Percentiles rank a stretch among this genome's conserved stretches.
Conservation (phyloP, 2,113 vertebrate species). For the Paramormyrops kingsleyae region DNA sequence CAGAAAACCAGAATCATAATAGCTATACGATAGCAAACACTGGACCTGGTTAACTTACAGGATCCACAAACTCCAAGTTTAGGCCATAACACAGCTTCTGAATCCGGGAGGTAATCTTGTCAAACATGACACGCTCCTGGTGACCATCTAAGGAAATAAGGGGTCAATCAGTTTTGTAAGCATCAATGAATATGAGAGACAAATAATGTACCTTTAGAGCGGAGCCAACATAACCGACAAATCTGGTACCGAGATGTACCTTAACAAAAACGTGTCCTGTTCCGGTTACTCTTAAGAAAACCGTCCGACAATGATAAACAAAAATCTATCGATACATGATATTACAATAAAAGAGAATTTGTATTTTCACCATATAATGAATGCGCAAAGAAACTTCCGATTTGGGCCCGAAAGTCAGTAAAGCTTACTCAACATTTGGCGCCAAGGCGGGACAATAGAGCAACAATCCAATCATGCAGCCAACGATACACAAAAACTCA, state of each 20-base stretch:
- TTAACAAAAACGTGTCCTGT: neutral
- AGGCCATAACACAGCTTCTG: slow-evolving; percentile 97
- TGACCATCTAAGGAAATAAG: slow-evolving; percentile 69
- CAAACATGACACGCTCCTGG: slow-evolving; percentile 88
- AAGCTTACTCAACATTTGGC: slow-evolving; percentile 8
- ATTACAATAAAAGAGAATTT: neutral
- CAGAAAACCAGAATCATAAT: neutral
- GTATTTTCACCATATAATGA: neutral
- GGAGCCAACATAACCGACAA: neutral
- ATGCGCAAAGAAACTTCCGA: neutral
- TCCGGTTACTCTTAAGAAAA: neutral
- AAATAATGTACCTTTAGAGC: neutral
- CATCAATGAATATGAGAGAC: neutral
- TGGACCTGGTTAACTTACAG: slow-evolving; percentile 65
- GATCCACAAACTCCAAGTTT: slow-evolving; percentile 88
- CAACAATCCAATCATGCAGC: too few species aligned
- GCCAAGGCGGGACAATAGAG: slow-evolving; percentile 20
- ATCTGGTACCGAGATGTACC: neutral
- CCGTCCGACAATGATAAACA: neutral
- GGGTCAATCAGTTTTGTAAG: neutral
- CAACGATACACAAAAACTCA: neutral
- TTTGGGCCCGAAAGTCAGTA: neutral
- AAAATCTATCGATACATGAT: neutral
- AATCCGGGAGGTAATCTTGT: slow-evolving; percentile 93
- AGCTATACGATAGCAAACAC: neutral